Evolutionary conservation across 2,888 invertebrate genomes (phyloP).

Genomic region (Gonocerus acuteangulatus): DNA sequence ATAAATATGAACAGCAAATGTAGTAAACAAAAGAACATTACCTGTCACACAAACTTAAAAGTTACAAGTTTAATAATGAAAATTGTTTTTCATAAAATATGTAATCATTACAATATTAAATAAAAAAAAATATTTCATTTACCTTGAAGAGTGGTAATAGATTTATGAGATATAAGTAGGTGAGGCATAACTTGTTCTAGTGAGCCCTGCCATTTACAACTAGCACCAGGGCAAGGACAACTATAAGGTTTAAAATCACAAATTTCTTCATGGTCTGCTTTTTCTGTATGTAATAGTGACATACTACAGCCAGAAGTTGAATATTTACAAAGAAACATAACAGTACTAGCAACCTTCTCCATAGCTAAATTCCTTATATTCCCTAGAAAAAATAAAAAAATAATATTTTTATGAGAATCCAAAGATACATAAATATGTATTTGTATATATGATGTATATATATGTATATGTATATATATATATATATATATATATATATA

Average conservation of each 20-base stretch:
- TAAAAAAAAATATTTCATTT: conserved; percentile 12
- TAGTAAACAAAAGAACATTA: no score
- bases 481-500: conserved; percentile 9
- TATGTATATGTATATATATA: background rate
- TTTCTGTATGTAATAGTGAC: conserved; percentile 90
- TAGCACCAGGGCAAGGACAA: conserved; percentile 98
- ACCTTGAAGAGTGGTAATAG: conserved; percentile 95
- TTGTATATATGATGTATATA: no score
- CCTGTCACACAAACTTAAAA: no score
- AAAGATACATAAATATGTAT: background rate
- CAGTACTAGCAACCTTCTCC: conserved; percentile 98
- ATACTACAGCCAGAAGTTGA: conserved; percentile 89
- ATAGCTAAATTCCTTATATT: conserved; percentile 98
- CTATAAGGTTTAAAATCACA: conserved; percentile 98
- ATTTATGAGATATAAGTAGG: conserved; percentile 92
- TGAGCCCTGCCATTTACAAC: conserved; percentile 98
- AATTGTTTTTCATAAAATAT: no score
- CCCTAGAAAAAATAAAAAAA: conserved; percentile 46
- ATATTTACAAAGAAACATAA: conserved; percentile 98
- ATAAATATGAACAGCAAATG: no score
- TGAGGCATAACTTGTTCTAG: conserved; percentile 98
- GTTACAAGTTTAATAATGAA: no score
- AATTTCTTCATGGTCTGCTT: conserved; percentile 95
- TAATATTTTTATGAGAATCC: background rate
- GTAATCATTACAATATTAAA: no score